These are phyloP conservation scores for Ceriagrion tenellum DNA, from an alignment of 2,888 invertebrate genomes.

Conservation along the genomic window DNA sequence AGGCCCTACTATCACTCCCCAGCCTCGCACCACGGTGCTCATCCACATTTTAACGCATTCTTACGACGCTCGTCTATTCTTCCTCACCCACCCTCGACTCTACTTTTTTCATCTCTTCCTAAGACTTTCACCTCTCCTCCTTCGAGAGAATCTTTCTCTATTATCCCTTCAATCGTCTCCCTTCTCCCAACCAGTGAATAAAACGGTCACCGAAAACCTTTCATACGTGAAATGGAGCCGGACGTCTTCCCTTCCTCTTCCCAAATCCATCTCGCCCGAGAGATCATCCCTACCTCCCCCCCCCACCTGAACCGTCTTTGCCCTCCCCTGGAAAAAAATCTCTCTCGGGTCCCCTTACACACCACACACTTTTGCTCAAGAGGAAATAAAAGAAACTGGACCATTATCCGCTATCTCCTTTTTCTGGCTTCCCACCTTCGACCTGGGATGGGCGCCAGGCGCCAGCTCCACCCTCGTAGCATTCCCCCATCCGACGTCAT, in stretches of 20 bases:
- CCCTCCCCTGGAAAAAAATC: no score
- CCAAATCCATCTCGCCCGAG: background rate
- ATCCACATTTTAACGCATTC: background rate
- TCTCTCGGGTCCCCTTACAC: background rate
- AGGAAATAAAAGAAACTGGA: background rate
- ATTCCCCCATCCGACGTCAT: background rate
- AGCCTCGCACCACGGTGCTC: background rate
- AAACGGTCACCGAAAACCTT: conserved; percentile 14
- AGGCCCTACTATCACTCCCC: no score
- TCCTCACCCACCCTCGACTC: background rate
- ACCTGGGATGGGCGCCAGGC: background rate
- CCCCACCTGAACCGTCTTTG: no score
- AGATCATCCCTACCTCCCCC: background rate
- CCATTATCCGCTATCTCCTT: background rate
- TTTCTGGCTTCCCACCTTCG: background rate
- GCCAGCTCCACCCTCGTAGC: background rate
- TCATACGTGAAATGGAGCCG: conserved; percentile 31
- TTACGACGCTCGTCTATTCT: background rate
- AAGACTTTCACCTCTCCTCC: background rate
- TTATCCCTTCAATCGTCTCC: background rate
- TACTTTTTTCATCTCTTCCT: background rate
- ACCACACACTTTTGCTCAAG: background rate
- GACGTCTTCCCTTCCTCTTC: conserved; percentile 5
- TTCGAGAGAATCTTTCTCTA: background rate
- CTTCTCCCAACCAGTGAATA: background rate